Conservation (phyloP, 2,113 vertebrate genomes). For the Cervus canadensis region DNA sequence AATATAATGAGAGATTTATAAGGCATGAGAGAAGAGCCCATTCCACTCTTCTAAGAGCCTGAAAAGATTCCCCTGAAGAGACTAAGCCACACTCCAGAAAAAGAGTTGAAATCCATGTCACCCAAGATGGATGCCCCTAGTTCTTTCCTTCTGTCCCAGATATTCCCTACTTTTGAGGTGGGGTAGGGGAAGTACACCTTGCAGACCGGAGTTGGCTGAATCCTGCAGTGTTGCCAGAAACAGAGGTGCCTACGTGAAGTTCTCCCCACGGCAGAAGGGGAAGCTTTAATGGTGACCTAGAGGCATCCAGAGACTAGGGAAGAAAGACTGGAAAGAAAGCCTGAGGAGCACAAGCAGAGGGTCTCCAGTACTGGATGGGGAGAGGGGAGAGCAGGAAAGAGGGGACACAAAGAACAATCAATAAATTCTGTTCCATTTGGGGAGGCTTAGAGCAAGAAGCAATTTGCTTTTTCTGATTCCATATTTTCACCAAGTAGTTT, state of each 20-base stretch:
- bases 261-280: background rate
- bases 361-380: background rate
- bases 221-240: background rate
- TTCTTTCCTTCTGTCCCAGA: background rate
- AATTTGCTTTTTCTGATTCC: background rate
- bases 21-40: constrained; percentile 18
- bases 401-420: background rate
- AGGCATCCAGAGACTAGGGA: background rate
- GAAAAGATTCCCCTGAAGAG: constrained; percentile 9
- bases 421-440: background rate
- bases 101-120: background rate
- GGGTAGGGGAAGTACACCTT: background rate
- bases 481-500: background rate
- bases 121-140: background rate
- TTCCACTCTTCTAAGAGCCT: constrained; percentile 24
- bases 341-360: background rate
- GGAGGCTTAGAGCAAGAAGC: background rate
- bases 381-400: background rate
- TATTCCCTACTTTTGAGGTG: background rate
- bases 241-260: background rate
- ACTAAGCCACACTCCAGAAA: constrained; percentile 12
- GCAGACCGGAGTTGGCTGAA: background rate
- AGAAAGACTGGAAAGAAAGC: background rate
- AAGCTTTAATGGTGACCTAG: background rate
- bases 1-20: constrained; percentile 24